Evolutionary conservation across 1,140 invertebrate genomes (phyloP), one percentile per base, ranked within the genome.

Genomic region (Teleogryllus occipitalis): DNA sequence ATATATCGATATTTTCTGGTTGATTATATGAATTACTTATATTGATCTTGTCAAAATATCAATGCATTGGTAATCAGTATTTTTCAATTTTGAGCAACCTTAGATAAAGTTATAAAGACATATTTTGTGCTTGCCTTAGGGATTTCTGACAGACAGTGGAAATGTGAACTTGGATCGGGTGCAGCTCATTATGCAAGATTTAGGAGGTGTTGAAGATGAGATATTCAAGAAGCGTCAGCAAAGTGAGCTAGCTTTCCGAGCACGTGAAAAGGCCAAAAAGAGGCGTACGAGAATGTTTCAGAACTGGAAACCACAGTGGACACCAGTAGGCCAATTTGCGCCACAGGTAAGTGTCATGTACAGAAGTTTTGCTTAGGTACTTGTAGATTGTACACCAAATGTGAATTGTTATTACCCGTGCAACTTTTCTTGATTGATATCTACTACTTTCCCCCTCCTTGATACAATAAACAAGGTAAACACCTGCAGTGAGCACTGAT

Each of bases 161-260:
- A 91, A 97, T 81, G 97, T 99, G 5, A 94, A 97, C 86, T 88
- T 99, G 75, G 92, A 94, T 80, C 89, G 97, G 80, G 97, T 99
- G 39, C 97, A 99, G 87, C 85, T 98, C 80, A 98, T 99, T 46
- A 93, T 99, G 92, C 89, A 91, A 75, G 96, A 98, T 85, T 88
- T 99, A 47, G 98, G 98, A 3, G 90, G 94, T 85, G 92, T 93
- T 7, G 98, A 99, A 86, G 98, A 99, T 89, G 95, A 98, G 87
- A 99, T 99, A 83, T 99, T 99, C 85, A 96, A 95, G 84, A 94
- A 93, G 79, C 86, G 96, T 18, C 96, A 98, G 87, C 89, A 94
- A 82, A 94, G 92, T 82, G 97, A 99, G 85, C 85, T 95, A 78
- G 88, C 90, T 81, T 97, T 94, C 85, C 93, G 93, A 82, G 90